A percentile compares a stretch with the other conserved stretches of the same genome.
These are phyloP conservation scores for Melipona quadrifasciata DNA, from an alignment of 1,140 invertebrate species.

Conservation along the genomic window DNA sequence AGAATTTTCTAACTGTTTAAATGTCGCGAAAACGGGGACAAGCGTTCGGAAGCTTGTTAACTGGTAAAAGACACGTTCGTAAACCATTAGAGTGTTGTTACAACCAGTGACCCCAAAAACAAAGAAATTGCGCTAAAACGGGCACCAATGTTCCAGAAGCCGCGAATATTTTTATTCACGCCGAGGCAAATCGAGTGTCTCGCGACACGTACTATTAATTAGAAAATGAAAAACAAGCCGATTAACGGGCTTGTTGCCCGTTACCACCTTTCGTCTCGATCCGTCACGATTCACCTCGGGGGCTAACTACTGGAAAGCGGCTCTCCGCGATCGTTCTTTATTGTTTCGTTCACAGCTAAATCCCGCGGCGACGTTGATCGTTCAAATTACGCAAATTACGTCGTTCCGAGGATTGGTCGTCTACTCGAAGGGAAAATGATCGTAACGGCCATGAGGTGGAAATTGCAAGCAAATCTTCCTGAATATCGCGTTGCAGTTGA, in stretches of 20 bases:
- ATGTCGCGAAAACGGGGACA: not conserved
- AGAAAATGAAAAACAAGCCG: not conserved
- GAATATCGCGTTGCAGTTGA: not conserved
- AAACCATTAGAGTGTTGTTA: not conserved
- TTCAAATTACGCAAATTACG: conserved; percentile 25
- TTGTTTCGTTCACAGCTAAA: conserved; percentile 43
- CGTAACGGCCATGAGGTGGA: not conserved
- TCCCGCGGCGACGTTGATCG: conserved; percentile 39
- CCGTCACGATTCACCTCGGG: conserved; percentile 25
- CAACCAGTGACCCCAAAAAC: conserved; percentile 13
- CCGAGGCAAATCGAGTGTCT: not conserved
- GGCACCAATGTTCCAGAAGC: not conserved
- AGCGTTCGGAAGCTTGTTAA: conserved; percentile 10
- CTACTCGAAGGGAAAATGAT: not conserved
- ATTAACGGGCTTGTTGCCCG: conserved; percentile 17
- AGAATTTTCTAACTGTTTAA: too few species aligned
- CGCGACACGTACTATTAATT: conserved; percentile 34
- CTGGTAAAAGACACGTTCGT: not conserved
- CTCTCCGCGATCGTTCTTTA: conserved; percentile 22
- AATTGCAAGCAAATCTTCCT: not conserved
- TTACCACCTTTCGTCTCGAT: conserved; percentile 15
- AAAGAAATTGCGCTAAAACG: not conserved
- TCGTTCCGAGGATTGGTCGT: not conserved
- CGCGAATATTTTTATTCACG: not conserved
- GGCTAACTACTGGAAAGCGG: conserved; percentile 23